phyloP scores from a whole-genome alignment of 2,888 invertebrate genomes.

The Drosophila nigritarsus region DNA sequence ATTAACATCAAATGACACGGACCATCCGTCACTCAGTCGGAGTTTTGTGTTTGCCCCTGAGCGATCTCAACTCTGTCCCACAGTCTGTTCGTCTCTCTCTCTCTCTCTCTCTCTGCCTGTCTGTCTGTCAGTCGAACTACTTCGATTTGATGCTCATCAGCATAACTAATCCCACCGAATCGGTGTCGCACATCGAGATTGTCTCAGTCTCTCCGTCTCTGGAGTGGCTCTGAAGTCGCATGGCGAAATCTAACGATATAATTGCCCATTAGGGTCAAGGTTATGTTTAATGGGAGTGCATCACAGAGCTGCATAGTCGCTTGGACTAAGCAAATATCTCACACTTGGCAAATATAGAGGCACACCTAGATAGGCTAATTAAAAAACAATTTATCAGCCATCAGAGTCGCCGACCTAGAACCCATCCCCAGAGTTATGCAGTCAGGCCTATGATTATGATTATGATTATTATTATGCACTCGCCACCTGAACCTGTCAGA shows the following conservation, averaged over 20 bases:
- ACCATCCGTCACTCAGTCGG: slow-evolving; percentile 85
- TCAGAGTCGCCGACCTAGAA: slow-evolving; percentile 22
- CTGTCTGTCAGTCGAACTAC: slow-evolving; percentile 56
- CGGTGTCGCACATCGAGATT: slow-evolving; percentile 50
- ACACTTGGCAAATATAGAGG: not conserved
- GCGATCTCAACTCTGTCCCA: slow-evolving; percentile 51
- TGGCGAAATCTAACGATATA: slow-evolving; percentile 58
- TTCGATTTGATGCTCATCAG: slow-evolving; percentile 74
- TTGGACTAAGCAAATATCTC: slow-evolving; percentile 24
- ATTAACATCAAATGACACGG: slow-evolving; percentile 85
- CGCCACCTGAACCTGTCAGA: slow-evolving; percentile 53
- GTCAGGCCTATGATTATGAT: slow-evolving; percentile 4
- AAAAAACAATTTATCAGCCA: slow-evolving; percentile 79
- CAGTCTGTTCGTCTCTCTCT: slow-evolving; percentile 12
- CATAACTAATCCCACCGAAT: slow-evolving; percentile 64
- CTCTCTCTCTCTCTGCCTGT: slow-evolving; percentile 17
- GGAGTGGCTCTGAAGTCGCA: slow-evolving; percentile 45
- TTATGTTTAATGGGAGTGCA: slow-evolving; percentile 63
- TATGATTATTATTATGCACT: slow-evolving; percentile 49
- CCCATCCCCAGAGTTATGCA: slow-evolving; percentile 13
- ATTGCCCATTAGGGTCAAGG: slow-evolving; percentile 76
- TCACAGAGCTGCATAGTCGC: slow-evolving; percentile 31
- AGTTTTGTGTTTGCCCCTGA: slow-evolving; percentile 68
- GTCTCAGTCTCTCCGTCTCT: slow-evolving; percentile 40
- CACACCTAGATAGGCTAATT: slow-evolving; percentile 58